Evolutionary conservation across 2,113 vertebrate species (phyloP), one percentile per base, ranked within the genome.

Genomic region (Phylloscopus whistleri): DNA sequence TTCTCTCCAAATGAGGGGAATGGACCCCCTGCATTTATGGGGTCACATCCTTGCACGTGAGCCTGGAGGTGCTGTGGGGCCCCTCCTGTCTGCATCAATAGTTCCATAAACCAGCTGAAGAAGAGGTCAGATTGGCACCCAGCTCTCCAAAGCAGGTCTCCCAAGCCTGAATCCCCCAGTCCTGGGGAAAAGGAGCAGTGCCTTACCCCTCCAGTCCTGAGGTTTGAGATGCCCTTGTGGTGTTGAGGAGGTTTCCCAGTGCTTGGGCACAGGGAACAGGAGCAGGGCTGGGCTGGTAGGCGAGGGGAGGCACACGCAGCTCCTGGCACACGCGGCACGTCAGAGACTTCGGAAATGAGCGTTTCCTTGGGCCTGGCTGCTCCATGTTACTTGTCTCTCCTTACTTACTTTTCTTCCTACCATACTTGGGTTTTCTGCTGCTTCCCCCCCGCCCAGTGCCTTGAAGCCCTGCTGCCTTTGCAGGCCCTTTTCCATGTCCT

Each of bases 311-410:
- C 28, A 23, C 5, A 3, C 6, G 9, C 55, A 52, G 52, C 33
- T 80, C 51, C 59, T 0, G 0, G 22, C 59, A 37, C 51, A 27
- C 0, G 0, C 1, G 0, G 31, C 33, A 7, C 19, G 33, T 9
- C n/a, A 6, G n/a, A 60, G 33, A 27, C 56, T 44, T 35, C 0
- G 2, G 16, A 66, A 72, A 51, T 33, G 17, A 56, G 43, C 4
- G 0, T 41, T 43, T 24, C 49, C 43, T 74, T 8, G 37, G 37
- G 33, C 56, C 39, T 28, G 53, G 49, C 30, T 44, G 73, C 78
- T 84, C 51, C 24, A 14, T 2, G 0, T 20, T 10, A 20, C 31
- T 56, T 28, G 0, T 62, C 51, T 53, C 53, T 33, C 3, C 27
- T 5, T 2, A 6, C 35, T 37, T 27, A 2, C 3, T 55, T 76